Percentiles rank a stretch among this genome's conserved stretches.
Conservation (phyloP, 2,113 vertebrate genomes). For the Lampris megalopsis region DNA sequence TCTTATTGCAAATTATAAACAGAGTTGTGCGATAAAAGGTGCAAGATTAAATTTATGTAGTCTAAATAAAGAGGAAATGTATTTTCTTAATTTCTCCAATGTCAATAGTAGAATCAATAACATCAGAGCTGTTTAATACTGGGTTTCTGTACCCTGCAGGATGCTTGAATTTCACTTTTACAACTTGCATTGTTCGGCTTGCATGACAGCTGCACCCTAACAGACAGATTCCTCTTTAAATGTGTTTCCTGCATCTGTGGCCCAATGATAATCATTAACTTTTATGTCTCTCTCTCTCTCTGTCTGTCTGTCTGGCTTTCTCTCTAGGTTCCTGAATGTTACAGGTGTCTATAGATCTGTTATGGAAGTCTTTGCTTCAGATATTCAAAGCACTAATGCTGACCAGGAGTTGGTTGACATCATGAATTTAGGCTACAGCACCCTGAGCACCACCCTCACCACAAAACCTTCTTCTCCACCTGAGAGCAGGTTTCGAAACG, state of each 20-base stretch:
- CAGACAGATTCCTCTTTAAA: background rate
- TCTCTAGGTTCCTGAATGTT: constrained; percentile 48
- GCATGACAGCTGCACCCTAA: constrained; percentile 21
- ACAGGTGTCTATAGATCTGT: background rate
- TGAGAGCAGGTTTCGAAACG: constrained; percentile 72
- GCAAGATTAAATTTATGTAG: too few relatives aligned
- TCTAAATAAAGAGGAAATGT: too few relatives aligned
- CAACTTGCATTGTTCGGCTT: constrained; percentile 43
- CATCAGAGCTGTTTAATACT: too few relatives aligned
- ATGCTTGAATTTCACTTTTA: constrained; percentile 1
- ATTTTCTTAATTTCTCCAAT: too few relatives aligned
- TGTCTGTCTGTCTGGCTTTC: background rate
- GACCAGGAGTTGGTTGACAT: constrained; percentile 24
- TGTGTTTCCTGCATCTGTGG: background rate
- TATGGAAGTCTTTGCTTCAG: constrained; percentile 23
- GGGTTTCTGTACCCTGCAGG: background rate
- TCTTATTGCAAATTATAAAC: too few relatives aligned
- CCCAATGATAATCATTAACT: background rate
- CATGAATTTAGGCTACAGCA: constrained; percentile 67
- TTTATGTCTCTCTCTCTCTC: background rate
- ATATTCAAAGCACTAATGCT: constrained; percentile 1
- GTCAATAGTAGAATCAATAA: too few relatives aligned
- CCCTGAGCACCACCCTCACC: constrained; percentile 77
- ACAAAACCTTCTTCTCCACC: constrained; percentile 41
- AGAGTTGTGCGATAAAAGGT: too few relatives aligned